These are phyloP conservation scores for Austrofundulus limnaeus DNA, from an alignment of 2,113 vertebrate genomes.

Conservation along the genomic window DNA sequence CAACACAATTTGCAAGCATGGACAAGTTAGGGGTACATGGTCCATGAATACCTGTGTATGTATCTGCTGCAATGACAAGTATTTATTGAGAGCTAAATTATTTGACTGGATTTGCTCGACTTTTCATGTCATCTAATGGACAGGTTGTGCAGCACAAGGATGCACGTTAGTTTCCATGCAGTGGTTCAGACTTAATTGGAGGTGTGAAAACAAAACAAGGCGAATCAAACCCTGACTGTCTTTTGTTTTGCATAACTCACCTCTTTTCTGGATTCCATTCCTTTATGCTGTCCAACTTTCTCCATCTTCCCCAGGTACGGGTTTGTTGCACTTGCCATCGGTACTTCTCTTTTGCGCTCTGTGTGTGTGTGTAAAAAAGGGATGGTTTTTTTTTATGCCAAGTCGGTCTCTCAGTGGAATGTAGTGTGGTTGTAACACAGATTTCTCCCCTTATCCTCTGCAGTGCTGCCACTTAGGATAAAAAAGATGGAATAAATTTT, in stretches of 20 bases:
- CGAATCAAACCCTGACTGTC: slow-evolving; percentile 13
- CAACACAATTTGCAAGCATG: no score
- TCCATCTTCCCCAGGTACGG: not conserved
- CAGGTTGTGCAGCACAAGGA: slow-evolving; percentile 21
- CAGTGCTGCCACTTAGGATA: slow-evolving; percentile 42
- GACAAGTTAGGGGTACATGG: no score
- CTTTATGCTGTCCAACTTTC: not conserved
- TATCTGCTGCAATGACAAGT: not conserved
- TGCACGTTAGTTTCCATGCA: slow-evolving; percentile 29
- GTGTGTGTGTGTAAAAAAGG: slow-evolving; percentile 10
- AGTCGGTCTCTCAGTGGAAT: slow-evolving; percentile 45
- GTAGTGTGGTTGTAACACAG: slow-evolving; percentile 46
- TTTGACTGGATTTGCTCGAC: slow-evolving; percentile 7
- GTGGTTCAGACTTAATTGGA: slow-evolving; percentile 38
- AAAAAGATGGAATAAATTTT: slow-evolving; percentile 53
- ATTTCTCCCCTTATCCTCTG: slow-evolving; percentile 43
- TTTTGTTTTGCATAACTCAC: not conserved
- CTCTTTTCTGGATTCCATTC: slow-evolving; percentile 13
- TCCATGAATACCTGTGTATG: not conserved
- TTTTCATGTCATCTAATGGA: slow-evolving; percentile 30
- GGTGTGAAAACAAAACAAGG: slow-evolving; percentile 12
- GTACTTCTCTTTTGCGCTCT: slow-evolving; percentile 10
- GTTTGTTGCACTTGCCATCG: slow-evolving; percentile 15
- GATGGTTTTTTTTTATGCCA: slow-evolving; percentile 32
- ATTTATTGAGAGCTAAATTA: not conserved